Evolutionary conservation across 2,797 vertebrate genomes (phyloP).

Genomic region (Halcyon chelicuti): DNA sequence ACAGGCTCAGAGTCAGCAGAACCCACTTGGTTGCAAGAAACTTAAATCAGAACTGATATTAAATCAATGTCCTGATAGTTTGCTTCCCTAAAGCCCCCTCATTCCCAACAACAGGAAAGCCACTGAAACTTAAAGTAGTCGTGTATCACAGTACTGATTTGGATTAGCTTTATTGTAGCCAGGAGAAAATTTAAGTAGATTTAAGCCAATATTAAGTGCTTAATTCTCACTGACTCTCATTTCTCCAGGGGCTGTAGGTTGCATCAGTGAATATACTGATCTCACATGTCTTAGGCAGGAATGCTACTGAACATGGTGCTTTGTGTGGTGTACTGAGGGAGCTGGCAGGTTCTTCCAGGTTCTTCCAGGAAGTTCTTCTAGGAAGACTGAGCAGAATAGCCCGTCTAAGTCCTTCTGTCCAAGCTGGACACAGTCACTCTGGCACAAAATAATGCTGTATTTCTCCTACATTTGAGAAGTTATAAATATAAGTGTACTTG

Average conservation of each 20-base stretch:
- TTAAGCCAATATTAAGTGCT: background rate
- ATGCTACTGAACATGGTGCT: background rate
- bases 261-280: background rate
- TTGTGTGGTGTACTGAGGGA: background rate
- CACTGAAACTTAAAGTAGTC: background rate
- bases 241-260: background rate
- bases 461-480: background rate
- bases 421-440: background rate
- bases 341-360: background rate
- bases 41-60: conserved; percentile 60
- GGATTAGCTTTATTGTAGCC: background rate
- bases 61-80: conserved; percentile 59
- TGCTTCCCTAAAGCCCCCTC: conserved; percentile 7
- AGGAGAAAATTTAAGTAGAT: background rate
- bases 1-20: background rate
- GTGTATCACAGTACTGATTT: background rate
- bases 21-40: background rate
- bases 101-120: background rate
- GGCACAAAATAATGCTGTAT: background rate
- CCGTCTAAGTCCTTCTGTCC: background rate
- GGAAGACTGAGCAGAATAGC: background rate
- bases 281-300: background rate
- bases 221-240: background rate
- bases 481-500: background rate
- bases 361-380: background rate